These are phyloP conservation scores for Sciurus carolinensis DNA, from an alignment of 2,797 vertebrate species.

Conservation along the genomic window DNA sequence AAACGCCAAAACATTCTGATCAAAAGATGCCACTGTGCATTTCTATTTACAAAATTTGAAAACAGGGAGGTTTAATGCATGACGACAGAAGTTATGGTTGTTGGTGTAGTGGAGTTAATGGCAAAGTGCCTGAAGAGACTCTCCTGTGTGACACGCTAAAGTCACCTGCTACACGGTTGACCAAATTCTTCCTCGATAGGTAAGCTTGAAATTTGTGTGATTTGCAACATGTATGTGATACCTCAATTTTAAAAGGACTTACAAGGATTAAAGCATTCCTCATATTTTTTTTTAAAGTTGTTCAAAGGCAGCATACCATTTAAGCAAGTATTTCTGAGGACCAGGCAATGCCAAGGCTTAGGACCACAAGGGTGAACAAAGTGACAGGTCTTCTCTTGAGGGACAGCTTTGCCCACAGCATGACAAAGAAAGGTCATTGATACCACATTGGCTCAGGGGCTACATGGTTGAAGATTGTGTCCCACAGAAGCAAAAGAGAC, in stretches of 20 bases:
- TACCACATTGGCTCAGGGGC: background rate
- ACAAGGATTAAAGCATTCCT: background rate
- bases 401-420: background rate
- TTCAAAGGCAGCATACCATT: background rate
- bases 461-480: background rate
- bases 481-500: background rate
- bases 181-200: background rate
- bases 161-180: background rate
- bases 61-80: background rate
- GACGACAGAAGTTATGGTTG: background rate
- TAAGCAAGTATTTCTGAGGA: background rate
- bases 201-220: background rate
- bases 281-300: background rate
- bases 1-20: background rate
- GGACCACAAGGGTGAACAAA: background rate
- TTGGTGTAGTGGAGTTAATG: background rate
- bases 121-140: background rate
- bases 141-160: background rate
- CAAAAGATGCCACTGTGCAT: background rate
- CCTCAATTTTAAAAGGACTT: background rate
- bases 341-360: background rate
- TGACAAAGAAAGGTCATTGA: background rate
- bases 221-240: background rate
- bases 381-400: background rate
- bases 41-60: background rate